Conservation (phyloP, 2,113 vertebrate species). For the Laticauda laticaudata region DNA sequence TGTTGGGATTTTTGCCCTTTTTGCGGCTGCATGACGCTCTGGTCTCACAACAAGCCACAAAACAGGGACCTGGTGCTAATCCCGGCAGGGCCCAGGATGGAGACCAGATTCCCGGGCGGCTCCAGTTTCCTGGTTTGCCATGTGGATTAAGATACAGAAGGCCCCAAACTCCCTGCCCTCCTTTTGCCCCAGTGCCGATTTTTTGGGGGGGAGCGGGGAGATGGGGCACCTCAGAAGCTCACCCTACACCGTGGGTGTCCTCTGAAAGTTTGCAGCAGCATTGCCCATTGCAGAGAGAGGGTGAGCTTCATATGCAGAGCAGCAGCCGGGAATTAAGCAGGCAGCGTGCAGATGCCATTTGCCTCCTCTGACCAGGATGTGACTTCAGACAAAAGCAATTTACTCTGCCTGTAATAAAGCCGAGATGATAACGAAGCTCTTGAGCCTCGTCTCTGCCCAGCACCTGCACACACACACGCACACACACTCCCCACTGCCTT, state of each 20-base stretch:
- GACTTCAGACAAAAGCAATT: slow-evolving; percentile 66
- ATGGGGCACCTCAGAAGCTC: too few species aligned
- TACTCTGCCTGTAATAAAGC: slow-evolving; percentile 58
- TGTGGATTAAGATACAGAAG: neutral
- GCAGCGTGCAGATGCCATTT: slow-evolving; percentile 59
- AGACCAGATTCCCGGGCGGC: neutral
- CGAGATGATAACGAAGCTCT: slow-evolving; percentile 39
- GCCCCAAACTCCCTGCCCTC: neutral
- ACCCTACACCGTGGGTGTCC: too few species aligned
- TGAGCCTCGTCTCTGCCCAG: neutral
- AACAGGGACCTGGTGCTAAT: neutral
- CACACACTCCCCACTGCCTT: neutral
- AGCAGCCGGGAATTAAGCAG: slow-evolving; percentile 43
- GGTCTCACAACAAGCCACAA: neutral
- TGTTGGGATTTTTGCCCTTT: neutral
- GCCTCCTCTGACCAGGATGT: slow-evolving; percentile 54
- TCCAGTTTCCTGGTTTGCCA: neutral
- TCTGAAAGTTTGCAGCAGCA: too few species aligned
- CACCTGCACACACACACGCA: fast-evolving
- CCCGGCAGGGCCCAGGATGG: neutral
- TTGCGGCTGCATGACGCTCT: neutral
- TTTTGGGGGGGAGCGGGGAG: neutral
- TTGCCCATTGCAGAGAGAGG: neutral
- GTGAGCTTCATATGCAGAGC: slow-evolving; percentile 55
- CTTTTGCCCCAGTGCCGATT: neutral